phyloP scores from a whole-genome alignment of 2,888 invertebrate species.

The Drosophila nigricruria region DNA sequence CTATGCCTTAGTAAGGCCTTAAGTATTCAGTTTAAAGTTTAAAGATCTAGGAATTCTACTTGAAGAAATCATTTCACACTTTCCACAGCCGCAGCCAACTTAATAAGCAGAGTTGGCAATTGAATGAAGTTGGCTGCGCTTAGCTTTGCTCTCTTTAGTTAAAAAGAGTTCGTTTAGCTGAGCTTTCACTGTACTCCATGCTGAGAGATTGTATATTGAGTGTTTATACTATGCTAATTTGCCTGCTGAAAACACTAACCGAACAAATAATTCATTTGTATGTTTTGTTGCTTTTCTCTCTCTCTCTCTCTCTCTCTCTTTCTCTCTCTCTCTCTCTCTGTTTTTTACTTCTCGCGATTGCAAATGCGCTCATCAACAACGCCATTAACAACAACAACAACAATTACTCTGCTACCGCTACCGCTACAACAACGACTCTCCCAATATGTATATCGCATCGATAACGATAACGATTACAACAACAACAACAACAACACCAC shows the following conservation, averaged over 20 bases:
- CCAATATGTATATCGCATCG: conserved; percentile 22
- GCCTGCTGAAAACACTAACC: conserved; percentile 61
- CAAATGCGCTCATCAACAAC: conserved; percentile 55
- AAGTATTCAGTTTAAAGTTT: background rate
- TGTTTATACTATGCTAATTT: conserved; percentile 32
- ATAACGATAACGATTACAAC: conserved; percentile 26
- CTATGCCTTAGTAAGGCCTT: background rate
- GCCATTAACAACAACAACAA: conserved; percentile 61
- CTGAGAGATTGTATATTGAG: conserved; percentile 23
- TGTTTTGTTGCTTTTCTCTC: conserved; percentile 68
- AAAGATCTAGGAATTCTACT: no score
- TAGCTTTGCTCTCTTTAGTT: background rate
- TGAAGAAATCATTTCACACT: no score
- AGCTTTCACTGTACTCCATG: conserved; percentile 12
- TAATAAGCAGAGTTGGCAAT: background rate
- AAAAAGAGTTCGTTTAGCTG: background rate
- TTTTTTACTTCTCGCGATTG: conserved; percentile 45
- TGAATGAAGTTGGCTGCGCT: background rate
- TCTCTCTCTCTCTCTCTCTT: conserved; percentile 40
- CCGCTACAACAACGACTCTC: conserved; percentile 42
- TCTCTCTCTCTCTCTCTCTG: conserved; percentile 47
- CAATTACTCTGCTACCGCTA: conserved; percentile 48
- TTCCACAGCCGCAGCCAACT: conserved; percentile 1
- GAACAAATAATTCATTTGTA: conserved; percentile 65
- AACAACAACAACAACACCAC: conserved; percentile 34